A percentile compares a stretch with the other conserved stretches of the same genome.
Evolutionary conservation across 2,888 invertebrate genomes (phyloP).

Genomic region (Axea sp.): DNA sequence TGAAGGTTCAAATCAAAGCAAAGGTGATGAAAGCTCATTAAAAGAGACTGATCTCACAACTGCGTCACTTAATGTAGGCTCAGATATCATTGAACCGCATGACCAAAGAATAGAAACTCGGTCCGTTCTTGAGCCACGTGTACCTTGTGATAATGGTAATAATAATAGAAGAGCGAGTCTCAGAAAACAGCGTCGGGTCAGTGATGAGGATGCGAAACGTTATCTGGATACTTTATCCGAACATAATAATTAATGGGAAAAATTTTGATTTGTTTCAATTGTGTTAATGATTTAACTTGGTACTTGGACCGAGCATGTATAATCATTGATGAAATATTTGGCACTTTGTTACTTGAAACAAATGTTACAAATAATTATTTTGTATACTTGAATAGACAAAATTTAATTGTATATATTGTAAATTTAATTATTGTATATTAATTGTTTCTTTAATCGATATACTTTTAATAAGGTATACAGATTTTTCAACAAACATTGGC

Average conservation of each 20-base stretch:
- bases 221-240: slow-evolving; percentile 19
- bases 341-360: too few relatives aligned
- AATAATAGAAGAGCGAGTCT: slow-evolving; percentile 67
- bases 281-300: too few relatives aligned
- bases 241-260: not conserved
- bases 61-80: not conserved
- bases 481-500: too few relatives aligned
- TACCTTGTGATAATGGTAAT: slow-evolving; percentile 22
- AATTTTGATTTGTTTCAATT: too few relatives aligned
- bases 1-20: not conserved
- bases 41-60: slow-evolving; percentile 22
- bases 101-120: slow-evolving; percentile 23
- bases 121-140: not conserved
- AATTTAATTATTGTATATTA: too few relatives aligned
- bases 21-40: not conserved
- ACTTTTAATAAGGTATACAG: too few relatives aligned
- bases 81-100: not conserved
- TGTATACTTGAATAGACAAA: too few relatives aligned
- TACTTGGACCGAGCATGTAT: too few relatives aligned
- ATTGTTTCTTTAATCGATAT: too few relatives aligned
- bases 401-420: too few relatives aligned
- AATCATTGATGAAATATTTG: too few relatives aligned
- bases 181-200: slow-evolving; percentile 68
- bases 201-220: slow-evolving; percentile 35
- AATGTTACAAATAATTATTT: too few relatives aligned